Base-by-base conservation (phyloP, 2,888 invertebrate genomes). In the Hedychridium roseum region DNA sequence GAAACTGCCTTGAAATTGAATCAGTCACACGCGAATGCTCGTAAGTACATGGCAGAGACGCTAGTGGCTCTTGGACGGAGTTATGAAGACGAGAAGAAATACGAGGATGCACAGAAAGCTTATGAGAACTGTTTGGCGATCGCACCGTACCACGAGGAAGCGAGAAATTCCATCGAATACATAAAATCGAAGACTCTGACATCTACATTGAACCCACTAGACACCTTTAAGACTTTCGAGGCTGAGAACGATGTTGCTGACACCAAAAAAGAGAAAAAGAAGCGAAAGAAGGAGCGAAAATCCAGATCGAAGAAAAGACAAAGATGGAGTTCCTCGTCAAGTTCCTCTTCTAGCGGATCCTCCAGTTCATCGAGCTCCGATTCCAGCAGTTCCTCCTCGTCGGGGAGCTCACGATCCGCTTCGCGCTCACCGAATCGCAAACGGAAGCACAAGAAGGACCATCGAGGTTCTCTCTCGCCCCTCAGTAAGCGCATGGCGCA, bases 21-120 rank as follows among this genome's bases (percentile, higher is more conserved):
- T 80, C 90, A 91, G 1, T 90, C 88, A 55, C 97, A 97, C 79
- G 89, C 89, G 1, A 97, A 97, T 80, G 97, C 96, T 21, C 87
- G 92, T 46, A 95, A 94, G 78, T 97, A 97, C 80, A 88, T 95
- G 83, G 91, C 94, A 21, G 95, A 97, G 79, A 97, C 96, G 0
- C 80, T 95, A 32, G 91, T 95, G 1, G 96, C 95, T 0, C 81
- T 92, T 38, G 96, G 93, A 23, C 86, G 92, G 37, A 93, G 92
- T 73, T 91, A 90, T 74, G 93, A 94, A 73, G 92, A 92, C 65
- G 91, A 91, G 63, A 91, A 90, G 70, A 92, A 92, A 66, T 85
- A 90, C 41, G 88, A 91, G 2, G 92, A 93, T 60, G 93, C 94
- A 0, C 84, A 90, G 45, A 91, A 91, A 64, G 90, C 91, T 0